phyloP scores from a whole-genome alignment of 2,797 vertebrate species.

The Sibirionetta formosa region DNA sequence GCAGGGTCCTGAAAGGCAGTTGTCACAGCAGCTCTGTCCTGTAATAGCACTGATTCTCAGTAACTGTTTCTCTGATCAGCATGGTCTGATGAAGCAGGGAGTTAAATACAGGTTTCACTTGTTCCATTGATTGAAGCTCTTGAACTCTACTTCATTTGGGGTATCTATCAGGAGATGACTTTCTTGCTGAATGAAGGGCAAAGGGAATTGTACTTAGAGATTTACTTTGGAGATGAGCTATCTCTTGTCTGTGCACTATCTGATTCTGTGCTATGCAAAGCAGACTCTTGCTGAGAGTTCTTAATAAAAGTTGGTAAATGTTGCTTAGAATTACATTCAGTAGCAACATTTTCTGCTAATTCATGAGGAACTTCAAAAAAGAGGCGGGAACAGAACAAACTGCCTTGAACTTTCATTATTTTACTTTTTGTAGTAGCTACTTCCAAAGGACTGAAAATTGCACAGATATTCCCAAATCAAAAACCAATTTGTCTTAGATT shows the following conservation, averaged over 20 bases:
- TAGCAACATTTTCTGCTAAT: not conserved
- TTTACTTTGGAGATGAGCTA: not conserved
- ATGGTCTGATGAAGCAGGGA: not conserved
- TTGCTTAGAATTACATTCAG: not conserved
- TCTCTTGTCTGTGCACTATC: not conserved
- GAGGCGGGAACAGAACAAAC: not conserved
- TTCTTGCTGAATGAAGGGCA: not conserved
- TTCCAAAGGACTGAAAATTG: conserved; percentile 3
- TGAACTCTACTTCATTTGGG: not conserved
- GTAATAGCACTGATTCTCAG: not conserved
- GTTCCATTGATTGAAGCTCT: not conserved
- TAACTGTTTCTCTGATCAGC: not conserved
- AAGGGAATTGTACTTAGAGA: not conserved
- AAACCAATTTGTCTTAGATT: not conserved
- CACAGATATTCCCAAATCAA: not conserved
- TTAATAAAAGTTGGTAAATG: not conserved
- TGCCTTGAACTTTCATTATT: not conserved
- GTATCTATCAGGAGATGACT: not conserved
- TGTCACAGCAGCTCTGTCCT: not conserved
- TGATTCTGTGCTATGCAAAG: not conserved
- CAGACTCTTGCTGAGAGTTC: not conserved
- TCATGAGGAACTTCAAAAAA: not conserved
- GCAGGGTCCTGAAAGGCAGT: not conserved
- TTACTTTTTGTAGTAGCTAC: not conserved
- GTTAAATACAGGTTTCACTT: not conserved